Base-by-base conservation (phyloP, 2,888 invertebrate genomes). In the Hirtodrosophila histrioides region DNA sequence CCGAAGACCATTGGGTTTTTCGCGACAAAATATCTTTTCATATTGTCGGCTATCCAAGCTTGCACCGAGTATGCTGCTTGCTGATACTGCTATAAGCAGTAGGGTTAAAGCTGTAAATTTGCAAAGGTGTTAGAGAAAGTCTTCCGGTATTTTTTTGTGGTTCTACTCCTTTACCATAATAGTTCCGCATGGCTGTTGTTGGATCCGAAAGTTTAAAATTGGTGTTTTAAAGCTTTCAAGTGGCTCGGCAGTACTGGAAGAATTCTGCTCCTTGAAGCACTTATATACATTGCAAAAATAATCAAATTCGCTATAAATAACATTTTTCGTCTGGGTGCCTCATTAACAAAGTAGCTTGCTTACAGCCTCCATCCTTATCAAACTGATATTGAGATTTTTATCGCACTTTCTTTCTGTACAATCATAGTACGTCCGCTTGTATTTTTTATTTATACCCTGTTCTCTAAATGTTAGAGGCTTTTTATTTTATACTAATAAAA, bases 41-140 rank as follows among this genome's bases (percentile, higher is more conserved):
- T 89, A 89, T n/a, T 87, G 54, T 3, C 63, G 57, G 37, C 73
- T 76, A 44, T 88, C 79, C 37, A 86, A 68, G 37, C 58, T 85
- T n/a, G 76, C 79, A 40, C 80, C 80, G 58, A 66, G 62, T n/a
- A 55, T 56, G 17, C 61, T 49, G 45, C 58, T 69, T 17, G 58
- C 69, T 48, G 58, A 63, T 37, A 74, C 62, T 65, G 73, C 74
- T 45, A 78, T 27, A 10, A 78, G 64, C 70, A 78, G 62, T 58
- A 71, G 49, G 29, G 70, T 62, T 40, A 80, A 60, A 60, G 61
- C 78, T 78, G 65, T 29, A 51, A 77, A 53, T 44, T 17, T 23
- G 37, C 24, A 65, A 39, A 33, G 31, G 24, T 4, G 29, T 35
- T 31, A 53, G 33, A 3, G 33, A 3, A 37, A 33, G 5, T 10